Percentiles rank a stretch among this genome's conserved stretches.
Evolutionary conservation across 2,797 vertebrate species (phyloP).

Genomic region (Microchirus variegatus): DNA sequence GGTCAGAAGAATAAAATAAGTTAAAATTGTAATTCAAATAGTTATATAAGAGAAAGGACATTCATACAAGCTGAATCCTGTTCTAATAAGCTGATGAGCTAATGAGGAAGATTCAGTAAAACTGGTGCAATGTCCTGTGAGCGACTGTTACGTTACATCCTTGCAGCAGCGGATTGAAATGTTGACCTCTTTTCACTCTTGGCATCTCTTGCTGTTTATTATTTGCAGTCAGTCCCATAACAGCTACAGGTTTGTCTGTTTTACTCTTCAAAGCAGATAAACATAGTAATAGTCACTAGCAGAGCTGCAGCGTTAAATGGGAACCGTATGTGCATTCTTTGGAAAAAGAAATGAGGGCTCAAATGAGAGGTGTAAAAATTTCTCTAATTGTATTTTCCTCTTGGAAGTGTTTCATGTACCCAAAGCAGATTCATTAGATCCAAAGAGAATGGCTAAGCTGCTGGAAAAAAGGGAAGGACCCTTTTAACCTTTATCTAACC

Average conservation of each 20-base stretch:
- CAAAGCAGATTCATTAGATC: slow-evolving; percentile 43
- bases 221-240: slow-evolving; percentile 1
- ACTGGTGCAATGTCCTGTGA: slow-evolving; percentile 11
- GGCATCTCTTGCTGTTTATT: slow-evolving; percentile 3
- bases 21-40: slow-evolving; percentile 25
- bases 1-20: slow-evolving; percentile 40
- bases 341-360: slow-evolving; percentile 74
- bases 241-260: slow-evolving; percentile 26
- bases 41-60: slow-evolving; percentile 22
- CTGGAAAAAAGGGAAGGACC: slow-evolving; percentile 41
- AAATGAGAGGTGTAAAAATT: slow-evolving; percentile 70
- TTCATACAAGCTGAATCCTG: slow-evolving; percentile 18
- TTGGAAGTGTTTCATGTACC: slow-evolving; percentile 58
- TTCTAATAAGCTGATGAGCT: slow-evolving; percentile 9
- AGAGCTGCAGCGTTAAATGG: slow-evolving; percentile 53
- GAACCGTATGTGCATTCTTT: slow-evolving; percentile 78
- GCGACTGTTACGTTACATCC: slow-evolving; percentile 13
- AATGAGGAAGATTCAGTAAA: slow-evolving; percentile 3
- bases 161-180: not conserved
- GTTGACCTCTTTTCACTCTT: not conserved
- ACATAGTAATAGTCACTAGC: slow-evolving; percentile 28
- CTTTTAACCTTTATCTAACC: not conserved
- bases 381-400: slow-evolving; percentile 72
- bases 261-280: slow-evolving; percentile 33
- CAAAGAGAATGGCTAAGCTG: slow-evolving; percentile 25